Base-by-base conservation (phyloP, 2,888 invertebrate species). In the Hirtodrosophila cameraria region DNA sequence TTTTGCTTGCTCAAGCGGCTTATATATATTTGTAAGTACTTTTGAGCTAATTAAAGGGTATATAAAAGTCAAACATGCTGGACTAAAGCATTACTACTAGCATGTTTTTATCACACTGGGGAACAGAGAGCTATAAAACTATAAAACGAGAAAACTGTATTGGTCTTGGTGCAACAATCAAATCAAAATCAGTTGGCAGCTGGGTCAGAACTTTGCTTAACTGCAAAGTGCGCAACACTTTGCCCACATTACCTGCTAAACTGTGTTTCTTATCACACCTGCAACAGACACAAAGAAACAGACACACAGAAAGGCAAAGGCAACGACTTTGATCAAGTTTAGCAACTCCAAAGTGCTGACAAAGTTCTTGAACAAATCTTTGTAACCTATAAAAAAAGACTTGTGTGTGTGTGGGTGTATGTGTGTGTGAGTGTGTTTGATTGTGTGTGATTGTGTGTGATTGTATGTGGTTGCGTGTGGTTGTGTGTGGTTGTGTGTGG, bases 351-450 rank as follows among this genome's bases (percentile, higher is more conserved):
- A 66, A 50, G 33, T 33, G 69, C 35, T 46, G 64, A 25, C 36
- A 39, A 54, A 73, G 41, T 67, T 52, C 48, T 46, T 39, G 23
- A 52, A 35, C 33, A 66, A 69, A 72, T 69, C 69, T 72, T 72
- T 66, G 39, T 39, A 31, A 50, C 54, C 54, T 58, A 48, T 43
- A 58, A n/a, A 50, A 63, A 25, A 50, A 58, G 16, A 39, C 18
- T 25, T 42, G 16, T 23, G 23, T 46, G 11, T 6, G 7, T 15
- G 9, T 9, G 7, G 3, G 13, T 31, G 23, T 18, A n/a, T 28
- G 35, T 18, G 18, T 36, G 35, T 13, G 27, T 13, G 18, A 16
- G 12, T 6, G 11, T 25, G 43, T 23, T n/a, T n/a, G n/a, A n/a
- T n/a, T n/a, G n/a, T n/a, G n/a, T n/a, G n/a, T n/a, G n/a, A n/a